Conservation (phyloP, 2,113 vertebrate species). For the Stegostoma tigrinum region DNA sequence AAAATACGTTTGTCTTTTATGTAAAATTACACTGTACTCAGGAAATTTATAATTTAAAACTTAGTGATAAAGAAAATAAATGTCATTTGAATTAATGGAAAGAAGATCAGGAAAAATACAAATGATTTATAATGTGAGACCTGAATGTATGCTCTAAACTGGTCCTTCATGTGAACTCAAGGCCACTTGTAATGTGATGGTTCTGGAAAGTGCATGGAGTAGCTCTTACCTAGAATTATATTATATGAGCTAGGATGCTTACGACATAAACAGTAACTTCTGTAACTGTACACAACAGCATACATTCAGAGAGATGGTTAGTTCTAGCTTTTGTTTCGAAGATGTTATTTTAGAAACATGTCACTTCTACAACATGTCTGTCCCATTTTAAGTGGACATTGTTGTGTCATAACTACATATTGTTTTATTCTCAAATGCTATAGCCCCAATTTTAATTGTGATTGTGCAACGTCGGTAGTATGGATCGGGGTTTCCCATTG, state of each 20-base stretch:
- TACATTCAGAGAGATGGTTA: not conserved
- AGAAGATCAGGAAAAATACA: slow-evolving; percentile 32
- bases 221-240: not conserved
- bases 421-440: not conserved
- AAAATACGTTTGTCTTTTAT: slow-evolving; percentile 34
- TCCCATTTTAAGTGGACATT: not conserved
- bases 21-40: slow-evolving; percentile 30
- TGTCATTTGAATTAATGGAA: slow-evolving; percentile 32
- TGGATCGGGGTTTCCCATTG: not conserved
- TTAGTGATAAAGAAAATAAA: slow-evolving; percentile 27
- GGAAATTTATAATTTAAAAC: slow-evolving; percentile 36
- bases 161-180: slow-evolving; percentile 21
- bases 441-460: not conserved
- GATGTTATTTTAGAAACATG: not conserved
- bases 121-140: slow-evolving; percentile 27
- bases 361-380: not conserved
- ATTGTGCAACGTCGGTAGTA: not conserved
- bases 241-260: not conserved
- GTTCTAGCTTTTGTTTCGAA: not conserved
- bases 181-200: not conserved
- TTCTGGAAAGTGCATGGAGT: not conserved
- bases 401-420: not conserved
- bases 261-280: not conserved
- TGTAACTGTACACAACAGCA: not conserved
- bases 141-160: slow-evolving; percentile 17